These are phyloP conservation scores for Rhogogaster chlorosoma DNA, from an alignment of 2,888 invertebrate species.

Conservation along the genomic window DNA sequence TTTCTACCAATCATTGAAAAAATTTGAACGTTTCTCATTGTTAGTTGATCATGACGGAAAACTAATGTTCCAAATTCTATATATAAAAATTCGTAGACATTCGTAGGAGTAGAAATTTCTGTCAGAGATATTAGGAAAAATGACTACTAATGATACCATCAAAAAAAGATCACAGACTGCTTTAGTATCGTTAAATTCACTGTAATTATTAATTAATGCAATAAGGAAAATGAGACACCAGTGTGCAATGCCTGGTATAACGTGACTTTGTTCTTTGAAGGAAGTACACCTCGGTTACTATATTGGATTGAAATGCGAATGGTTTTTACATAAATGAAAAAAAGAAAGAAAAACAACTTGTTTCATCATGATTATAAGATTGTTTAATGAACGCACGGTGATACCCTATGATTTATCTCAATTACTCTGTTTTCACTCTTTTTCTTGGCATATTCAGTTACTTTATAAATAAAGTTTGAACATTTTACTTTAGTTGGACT, in stretches of 20 bases:
- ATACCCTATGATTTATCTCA: conserved; percentile 3
- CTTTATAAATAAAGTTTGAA: conserved; percentile 47
- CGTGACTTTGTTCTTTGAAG: neutral
- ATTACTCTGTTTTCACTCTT: neutral
- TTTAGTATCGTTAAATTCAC: conserved; percentile 2
- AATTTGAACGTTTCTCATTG: too few species aligned
- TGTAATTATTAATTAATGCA: conserved; percentile 3
- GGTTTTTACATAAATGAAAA: neutral
- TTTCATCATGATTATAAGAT: neutral
- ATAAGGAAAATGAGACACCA: neutral
- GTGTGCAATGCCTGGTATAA: neutral
- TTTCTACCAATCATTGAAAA: too few species aligned
- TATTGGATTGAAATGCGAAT: conserved; percentile 6
- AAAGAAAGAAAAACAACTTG: neutral
- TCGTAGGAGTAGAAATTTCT: too few species aligned
- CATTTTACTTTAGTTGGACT: conserved; percentile 78
- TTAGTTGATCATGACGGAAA: too few species aligned
- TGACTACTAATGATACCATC: too few species aligned
- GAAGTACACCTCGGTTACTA: neutral
- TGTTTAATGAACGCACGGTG: conserved; percentile 1
- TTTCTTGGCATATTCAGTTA: neutral
- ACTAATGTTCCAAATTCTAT: too few species aligned
- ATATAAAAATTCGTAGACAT: too few species aligned
- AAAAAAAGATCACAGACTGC: neutral
- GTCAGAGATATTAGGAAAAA: too few species aligned